Percentiles rank a stretch among this genome's conserved stretches.
phyloP scores from a whole-genome alignment of 2,888 invertebrate species.

The Drosophila ustulata region DNA sequence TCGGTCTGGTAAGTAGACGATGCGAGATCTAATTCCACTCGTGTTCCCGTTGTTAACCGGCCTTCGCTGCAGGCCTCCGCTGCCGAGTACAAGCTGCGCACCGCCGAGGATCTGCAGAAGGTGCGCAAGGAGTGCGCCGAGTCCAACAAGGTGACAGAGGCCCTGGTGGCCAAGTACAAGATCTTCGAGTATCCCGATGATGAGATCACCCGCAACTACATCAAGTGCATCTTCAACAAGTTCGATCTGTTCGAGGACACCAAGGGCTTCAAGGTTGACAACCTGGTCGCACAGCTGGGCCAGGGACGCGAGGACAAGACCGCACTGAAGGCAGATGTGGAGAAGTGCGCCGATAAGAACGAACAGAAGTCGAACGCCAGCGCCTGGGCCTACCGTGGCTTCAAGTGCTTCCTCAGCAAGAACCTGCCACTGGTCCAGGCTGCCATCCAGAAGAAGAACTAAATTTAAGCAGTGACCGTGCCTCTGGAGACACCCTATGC shows the following conservation, averaged over 20 bases:
- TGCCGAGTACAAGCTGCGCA: conserved; percentile 82
- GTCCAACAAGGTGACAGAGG: conserved; percentile 81
- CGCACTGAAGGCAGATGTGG: conserved; percentile 81
- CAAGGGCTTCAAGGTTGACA: conserved; percentile 83
- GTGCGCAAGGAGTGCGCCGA: conserved; percentile 83
- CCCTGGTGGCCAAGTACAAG: conserved; percentile 83
- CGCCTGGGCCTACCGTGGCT: conserved; percentile 84
- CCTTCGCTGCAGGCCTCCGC: conserved; percentile 72
- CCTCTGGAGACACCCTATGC: conserved; percentile 4
- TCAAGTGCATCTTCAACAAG: conserved; percentile 84
- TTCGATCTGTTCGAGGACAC: conserved; percentile 84
- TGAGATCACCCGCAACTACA: conserved; percentile 84
- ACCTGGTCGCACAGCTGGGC: conserved; percentile 83
- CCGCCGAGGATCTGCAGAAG: conserved; percentile 82
- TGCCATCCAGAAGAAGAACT: conserved; percentile 82
- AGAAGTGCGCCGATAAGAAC: conserved; percentile 84
- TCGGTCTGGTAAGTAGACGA: conserved; percentile 80
- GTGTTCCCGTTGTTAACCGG: not conserved
- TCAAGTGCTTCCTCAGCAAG: conserved; percentile 84
- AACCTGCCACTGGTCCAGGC: conserved; percentile 84
- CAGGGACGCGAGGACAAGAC: conserved; percentile 82
- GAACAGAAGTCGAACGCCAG: conserved; percentile 82
- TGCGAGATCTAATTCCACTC: not conserved
- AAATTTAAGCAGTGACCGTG: conserved; percentile 26
- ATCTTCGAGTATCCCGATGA: conserved; percentile 84